Percentiles rank a stretch among this genome's conserved stretches.
These are phyloP conservation scores for Leuctra nigra DNA, from an alignment of 2,888 invertebrate genomes.

Conservation along the genomic window DNA sequence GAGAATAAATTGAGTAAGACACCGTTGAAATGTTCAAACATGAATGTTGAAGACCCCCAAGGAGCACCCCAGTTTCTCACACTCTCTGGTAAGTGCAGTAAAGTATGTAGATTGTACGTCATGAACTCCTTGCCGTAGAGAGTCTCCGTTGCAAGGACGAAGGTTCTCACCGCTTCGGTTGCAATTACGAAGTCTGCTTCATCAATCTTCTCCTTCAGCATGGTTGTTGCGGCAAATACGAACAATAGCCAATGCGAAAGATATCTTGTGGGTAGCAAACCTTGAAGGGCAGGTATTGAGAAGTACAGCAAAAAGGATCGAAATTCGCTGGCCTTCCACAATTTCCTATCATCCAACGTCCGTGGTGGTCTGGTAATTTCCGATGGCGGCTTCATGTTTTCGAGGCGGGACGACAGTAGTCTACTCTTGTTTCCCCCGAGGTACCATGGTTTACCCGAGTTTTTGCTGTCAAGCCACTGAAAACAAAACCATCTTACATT, in stretches of 20 bases:
- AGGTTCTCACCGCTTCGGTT: not conserved
- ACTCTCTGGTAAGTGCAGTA: not conserved
- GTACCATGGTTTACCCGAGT: constrained; percentile 9
- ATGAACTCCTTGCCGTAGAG: not conserved
- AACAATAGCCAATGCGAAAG: constrained; percentile 4
- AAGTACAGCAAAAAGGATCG: not conserved
- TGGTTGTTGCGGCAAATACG: not conserved
- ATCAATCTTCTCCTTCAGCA: not conserved
- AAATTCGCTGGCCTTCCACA: not conserved
- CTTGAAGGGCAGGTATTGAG: not conserved
- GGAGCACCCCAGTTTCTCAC: constrained; percentile 6
- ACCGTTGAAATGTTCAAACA: constrained; percentile 9
- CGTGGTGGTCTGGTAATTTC: constrained; percentile 11
- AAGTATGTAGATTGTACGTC: not conserved
- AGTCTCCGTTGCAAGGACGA: not conserved
- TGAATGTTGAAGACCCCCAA: constrained; percentile 10
- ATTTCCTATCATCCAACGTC: not conserved
- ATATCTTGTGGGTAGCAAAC: not conserved
- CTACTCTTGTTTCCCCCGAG: not conserved
- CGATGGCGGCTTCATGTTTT: constrained; percentile 8
- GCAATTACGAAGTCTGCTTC: not conserved
- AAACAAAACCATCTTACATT: constrained; percentile 9
- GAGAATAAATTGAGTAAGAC: constrained; percentile 3
- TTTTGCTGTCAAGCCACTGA: constrained; percentile 1
- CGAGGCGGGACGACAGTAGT: not conserved